A percentile compares a stretch with the other conserved stretches of the same genome.
Conservation (phyloP, 2,797 vertebrate species). For the Mustela erminea region DNA sequence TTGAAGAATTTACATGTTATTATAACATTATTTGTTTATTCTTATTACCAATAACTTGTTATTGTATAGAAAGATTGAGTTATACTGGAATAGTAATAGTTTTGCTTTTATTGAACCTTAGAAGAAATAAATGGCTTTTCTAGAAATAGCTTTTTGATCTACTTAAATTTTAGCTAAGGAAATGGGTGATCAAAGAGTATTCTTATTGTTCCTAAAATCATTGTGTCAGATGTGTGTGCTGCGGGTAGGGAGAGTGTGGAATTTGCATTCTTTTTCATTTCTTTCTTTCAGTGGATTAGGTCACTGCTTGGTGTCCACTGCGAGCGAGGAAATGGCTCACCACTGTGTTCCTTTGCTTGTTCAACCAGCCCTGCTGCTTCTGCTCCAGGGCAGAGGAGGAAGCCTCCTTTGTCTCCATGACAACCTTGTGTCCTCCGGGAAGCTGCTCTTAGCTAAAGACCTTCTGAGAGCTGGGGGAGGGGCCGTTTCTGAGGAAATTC, state of each 20-base stretch:
- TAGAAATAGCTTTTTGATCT: slow-evolving; percentile 39
- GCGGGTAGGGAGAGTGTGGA: not conserved
- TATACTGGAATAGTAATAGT: not conserved
- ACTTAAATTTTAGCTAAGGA: slow-evolving; percentile 56
- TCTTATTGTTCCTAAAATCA: not conserved
- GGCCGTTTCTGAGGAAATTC: slow-evolving; percentile 27
- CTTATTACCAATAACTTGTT: not conserved
- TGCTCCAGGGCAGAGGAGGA: slow-evolving; percentile 82
- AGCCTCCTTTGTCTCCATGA: slow-evolving; percentile 87
- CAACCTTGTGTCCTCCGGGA: slow-evolving; percentile 85
- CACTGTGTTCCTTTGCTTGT: slow-evolving; percentile 53
- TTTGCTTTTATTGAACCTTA: slow-evolving; percentile 21
- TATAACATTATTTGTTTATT: slow-evolving; percentile 42
- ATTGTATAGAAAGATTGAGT: slow-evolving; percentile 19
- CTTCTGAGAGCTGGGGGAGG: slow-evolving; percentile 72
- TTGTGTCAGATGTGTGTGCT: not conserved
- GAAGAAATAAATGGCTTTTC: slow-evolving; percentile 49
- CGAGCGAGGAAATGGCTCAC: slow-evolving; percentile 65
- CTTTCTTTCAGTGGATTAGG: not conserved
- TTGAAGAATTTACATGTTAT: not conserved
- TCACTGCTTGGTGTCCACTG: slow-evolving; percentile 1
- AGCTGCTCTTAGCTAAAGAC: slow-evolving; percentile 72
- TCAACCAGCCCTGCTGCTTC: slow-evolving; percentile 72
- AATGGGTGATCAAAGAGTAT: not conserved
- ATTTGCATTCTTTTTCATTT: not conserved